Evolutionary conservation across 2,888 invertebrate genomes (phyloP), one percentile per base, ranked within the genome.

Genomic region (Trimorus sp.): DNA sequence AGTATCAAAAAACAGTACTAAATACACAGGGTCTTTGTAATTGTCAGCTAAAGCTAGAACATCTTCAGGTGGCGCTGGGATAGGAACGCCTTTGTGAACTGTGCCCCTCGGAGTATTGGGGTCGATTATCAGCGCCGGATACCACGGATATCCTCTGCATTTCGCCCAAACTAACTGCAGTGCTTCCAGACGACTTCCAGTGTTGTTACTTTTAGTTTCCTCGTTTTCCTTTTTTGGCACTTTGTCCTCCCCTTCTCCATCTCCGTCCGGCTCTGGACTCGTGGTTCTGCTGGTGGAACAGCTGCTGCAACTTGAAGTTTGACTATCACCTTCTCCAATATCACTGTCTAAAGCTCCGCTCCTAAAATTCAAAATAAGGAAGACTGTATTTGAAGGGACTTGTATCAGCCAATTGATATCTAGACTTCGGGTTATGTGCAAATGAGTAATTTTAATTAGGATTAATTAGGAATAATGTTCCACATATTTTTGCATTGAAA

Each of bases 151-250:
- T 26, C 98, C 97, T 85, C 97, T 95, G 93, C 98, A 98, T 91
- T 99, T 98, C 15, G 98, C 98, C 99, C 98, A 99, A 1, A 99
- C 98, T 58, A 98, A 94, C 91, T 98, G 97, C 82, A 98, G 92
- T 1, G 98, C 97, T 87, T 97, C 96, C 76, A 98, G 91, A 42
- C 94, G 92, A 74, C 79, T 83, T 12, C 86, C 85, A 5, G 80
- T 65, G 15, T 73, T 73, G 16, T 90, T 91, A 15, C 92, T 92
- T 36, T 87, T 48, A 89, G 90, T 84, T 90, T 92, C 88, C 86
- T 91, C 86, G 88, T 92, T 91, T 58, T 92, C 89, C 89, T 93
- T 90, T 93, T 90, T 91, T 85, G 90, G 93, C 87, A 92, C 91
- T 88, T 93, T 87, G 0, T 88, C 88, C 9, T 88, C 88, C 9